Percentiles rank a stretch among this genome's conserved stretches.
These are phyloP conservation scores for Zaprionus vittiger DNA, from an alignment of 1,140 invertebrate species.

Conservation along the genomic window DNA sequence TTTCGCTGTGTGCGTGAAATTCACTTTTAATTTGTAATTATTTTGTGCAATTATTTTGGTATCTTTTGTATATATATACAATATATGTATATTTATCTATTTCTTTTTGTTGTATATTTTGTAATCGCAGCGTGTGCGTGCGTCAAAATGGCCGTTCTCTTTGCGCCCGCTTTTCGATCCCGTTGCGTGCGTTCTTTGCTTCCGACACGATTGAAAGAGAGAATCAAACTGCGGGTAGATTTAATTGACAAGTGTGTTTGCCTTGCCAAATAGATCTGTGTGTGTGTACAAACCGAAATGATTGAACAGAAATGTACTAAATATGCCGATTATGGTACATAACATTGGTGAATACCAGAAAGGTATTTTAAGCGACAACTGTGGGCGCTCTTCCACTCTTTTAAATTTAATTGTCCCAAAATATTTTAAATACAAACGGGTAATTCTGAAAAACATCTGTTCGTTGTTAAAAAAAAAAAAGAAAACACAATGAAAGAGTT, in stretches of 20 bases:
- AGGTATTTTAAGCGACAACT: neutral
- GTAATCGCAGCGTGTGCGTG: conserved; percentile 46
- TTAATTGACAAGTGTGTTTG: conserved; percentile 27
- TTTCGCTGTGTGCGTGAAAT: neutral
- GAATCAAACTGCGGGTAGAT: conserved; percentile 37
- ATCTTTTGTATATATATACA: conserved; percentile 3
- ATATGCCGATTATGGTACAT: neutral
- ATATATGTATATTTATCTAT: conserved; percentile 22
- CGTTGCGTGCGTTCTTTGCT: conserved; percentile 6
- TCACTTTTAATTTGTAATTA: conserved; percentile 41
- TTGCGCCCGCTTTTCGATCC: conserved; percentile 11
- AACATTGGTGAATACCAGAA: conserved; percentile 1
- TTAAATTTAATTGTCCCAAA: neutral
- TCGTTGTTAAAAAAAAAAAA: neutral
- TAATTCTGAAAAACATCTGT: neutral
- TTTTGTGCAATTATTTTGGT: conserved; percentile 63
- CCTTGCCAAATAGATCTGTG: conserved; percentile 24
- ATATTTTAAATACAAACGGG: neutral
- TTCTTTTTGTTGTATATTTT: conserved; percentile 38
- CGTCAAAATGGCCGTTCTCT: conserved; percentile 48
- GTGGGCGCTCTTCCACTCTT: neutral
- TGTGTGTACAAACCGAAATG: conserved; percentile 15
- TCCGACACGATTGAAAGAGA: conserved; percentile 43
- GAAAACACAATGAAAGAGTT: neutral
- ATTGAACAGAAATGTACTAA: conserved; percentile 26